Base-by-base conservation (phyloP, 2,113 vertebrate species). In the Grammomys dolichurus region DNA sequence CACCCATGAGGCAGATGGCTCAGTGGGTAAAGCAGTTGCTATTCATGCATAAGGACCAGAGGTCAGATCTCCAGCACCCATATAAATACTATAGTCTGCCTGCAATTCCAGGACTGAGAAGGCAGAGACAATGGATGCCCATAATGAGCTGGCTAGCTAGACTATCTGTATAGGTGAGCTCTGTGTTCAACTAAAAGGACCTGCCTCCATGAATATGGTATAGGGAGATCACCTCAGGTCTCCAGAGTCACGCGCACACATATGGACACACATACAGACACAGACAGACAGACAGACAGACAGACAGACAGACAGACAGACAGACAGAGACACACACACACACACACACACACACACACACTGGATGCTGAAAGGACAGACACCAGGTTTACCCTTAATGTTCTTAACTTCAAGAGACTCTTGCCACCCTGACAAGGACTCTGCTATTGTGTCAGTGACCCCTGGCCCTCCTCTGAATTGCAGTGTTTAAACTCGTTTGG, bases 401-500 rank as follows among this genome's bases (percentile, higher is more conserved):
- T 56, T 88, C 86, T 88, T 78, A 13, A 76, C 70, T 92, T 80
- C 56, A 65, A 89, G 69, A 76, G 31, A 51, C 43, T 33, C 46
- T 33, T 26, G 4, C 40, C 26, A n/a, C 48, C 48, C 16, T 43
- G 65, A 9, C 22, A 69, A 48, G 5, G 60, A 78, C 36, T 40
- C 24, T 43, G 63, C 46, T 65, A 11, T 46, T 7, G 28, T 16
- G 46, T 26, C 33, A 22, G 70, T 73, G 14, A 28, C 46, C 56
- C 65, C 56, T 17, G 75, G 70, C 77, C 81, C 63, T 65, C 69
- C 1, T 22, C 40, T 56, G 69, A 87, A 36, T 65, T 91, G 54
- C n/a, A 46, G 43, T 90, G 26, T 87, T 87, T 88, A 43, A 89
- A 72, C 60, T 92, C 90, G 89, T 92, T 78, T 89, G 51, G 72